Percentiles rank a stretch among this genome's conserved stretches.
Evolutionary conservation across 2,888 invertebrate genomes (phyloP).

Genomic region (Urechis unicinctus): DNA sequence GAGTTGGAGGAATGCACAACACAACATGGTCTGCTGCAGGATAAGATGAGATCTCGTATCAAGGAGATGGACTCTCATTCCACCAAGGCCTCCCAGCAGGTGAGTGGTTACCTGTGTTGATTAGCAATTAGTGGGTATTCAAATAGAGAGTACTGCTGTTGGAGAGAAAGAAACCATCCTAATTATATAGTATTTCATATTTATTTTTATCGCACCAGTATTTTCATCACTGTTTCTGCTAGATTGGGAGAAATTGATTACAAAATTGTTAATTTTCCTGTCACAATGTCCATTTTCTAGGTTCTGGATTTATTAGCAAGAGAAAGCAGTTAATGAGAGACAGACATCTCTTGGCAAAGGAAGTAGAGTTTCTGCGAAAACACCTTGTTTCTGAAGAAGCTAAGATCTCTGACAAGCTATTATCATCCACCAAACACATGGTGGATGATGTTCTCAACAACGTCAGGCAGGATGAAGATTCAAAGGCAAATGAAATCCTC

Average conservation of each 20-base stretch:
- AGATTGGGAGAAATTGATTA: no score
- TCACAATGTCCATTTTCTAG: no score
- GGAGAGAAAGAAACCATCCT: not conserved
- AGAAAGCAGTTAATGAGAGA: conserved; percentile 36
- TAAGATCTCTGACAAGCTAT: not conserved
- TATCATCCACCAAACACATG: not conserved
- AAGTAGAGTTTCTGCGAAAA: conserved; percentile 42
- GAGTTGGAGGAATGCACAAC: conserved; percentile 38
- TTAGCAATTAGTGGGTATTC: not conserved
- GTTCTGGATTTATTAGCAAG: conserved; percentile 36
- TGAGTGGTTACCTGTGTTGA: conserved; percentile 6
- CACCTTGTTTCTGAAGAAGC: conserved; percentile 22
- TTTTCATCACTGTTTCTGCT: no score
- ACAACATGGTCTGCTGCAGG: conserved; percentile 38
- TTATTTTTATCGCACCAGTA: not conserved
- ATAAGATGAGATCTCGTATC: conserved; percentile 42
- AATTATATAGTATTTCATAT: not conserved
- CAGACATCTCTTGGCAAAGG: conserved; percentile 37
- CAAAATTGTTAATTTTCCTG: no score
- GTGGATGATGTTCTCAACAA: conserved; percentile 3
- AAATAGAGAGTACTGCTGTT: not conserved
- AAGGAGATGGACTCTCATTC: conserved; percentile 42
- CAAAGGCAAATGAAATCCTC: not conserved
- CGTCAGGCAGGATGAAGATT: conserved; percentile 1
- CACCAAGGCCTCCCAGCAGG: conserved; percentile 38